Conservation (phyloP, 2,113 vertebrate species). For the Phaethon lepturus region DNA sequence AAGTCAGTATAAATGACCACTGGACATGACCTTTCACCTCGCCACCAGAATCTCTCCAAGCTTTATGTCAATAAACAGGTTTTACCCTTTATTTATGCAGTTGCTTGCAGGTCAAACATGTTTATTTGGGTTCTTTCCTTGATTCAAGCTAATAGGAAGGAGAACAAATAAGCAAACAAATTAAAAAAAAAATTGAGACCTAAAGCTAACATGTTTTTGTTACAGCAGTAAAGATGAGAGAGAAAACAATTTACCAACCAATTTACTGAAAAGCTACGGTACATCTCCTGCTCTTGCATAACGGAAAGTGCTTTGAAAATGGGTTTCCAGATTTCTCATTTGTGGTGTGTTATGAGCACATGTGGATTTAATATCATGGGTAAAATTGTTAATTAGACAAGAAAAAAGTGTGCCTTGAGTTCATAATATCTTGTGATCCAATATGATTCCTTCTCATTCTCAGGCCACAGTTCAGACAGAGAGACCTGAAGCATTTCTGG, state of each 20-base stretch:
- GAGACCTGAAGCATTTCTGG: background rate
- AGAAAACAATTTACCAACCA: constrained; percentile 7
- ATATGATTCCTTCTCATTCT: background rate
- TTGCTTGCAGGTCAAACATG: background rate
- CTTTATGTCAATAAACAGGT: background rate
- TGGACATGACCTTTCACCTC: background rate
- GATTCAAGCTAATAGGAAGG: background rate
- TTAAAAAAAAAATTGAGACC: background rate
- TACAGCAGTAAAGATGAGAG: background rate
- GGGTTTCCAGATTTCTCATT: constrained; percentile 9
- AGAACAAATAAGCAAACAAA: constrained; percentile 1
- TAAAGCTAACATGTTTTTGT: background rate
- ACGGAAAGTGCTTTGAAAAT: constrained; percentile 18
- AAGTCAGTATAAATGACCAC: background rate
- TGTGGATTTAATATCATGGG: background rate
- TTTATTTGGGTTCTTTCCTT: background rate
- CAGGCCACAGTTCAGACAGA: background rate
- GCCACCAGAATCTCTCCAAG: background rate
- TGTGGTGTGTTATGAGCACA: background rate
- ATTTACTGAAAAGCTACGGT: background rate
- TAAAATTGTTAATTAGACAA: constrained; percentile 16
- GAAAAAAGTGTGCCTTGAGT: background rate
- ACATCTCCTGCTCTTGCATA: background rate
- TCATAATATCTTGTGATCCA: background rate
- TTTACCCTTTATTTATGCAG: background rate